Percentiles rank a stretch among this genome's conserved stretches.
Evolutionary conservation across 23 tunicate species (phyloP).

Genomic region (Trididemnum clinides): DNA sequence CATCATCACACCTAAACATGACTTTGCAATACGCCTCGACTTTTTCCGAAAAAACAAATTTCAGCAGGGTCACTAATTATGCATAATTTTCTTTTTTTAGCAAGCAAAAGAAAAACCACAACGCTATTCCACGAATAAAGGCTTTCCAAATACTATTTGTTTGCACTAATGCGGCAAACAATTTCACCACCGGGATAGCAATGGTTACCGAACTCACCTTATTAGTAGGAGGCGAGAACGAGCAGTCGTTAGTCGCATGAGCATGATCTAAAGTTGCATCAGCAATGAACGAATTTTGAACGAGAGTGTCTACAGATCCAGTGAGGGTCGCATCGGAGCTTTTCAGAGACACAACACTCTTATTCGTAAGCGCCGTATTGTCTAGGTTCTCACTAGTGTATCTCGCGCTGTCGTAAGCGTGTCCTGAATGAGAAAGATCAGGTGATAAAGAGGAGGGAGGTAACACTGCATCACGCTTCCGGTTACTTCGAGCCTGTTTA

Average conservation of each 20-base stretch:
- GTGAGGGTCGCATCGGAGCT: constrained; percentile 77
- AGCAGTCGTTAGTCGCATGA: not conserved
- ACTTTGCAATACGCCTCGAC: too few relatives aligned
- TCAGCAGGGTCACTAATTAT: too few relatives aligned
- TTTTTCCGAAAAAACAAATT: too few relatives aligned
- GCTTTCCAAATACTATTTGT: too few relatives aligned
- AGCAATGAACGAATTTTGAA: constrained; percentile 35
- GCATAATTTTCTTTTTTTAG: too few relatives aligned
- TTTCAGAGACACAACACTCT: constrained; percentile 31
- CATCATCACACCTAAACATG: too few relatives aligned
- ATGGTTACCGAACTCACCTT: too few relatives aligned
- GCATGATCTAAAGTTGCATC: not conserved
- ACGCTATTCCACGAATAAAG: too few relatives aligned
- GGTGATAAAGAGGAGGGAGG: constrained; percentile 65
- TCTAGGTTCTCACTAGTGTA: not conserved
- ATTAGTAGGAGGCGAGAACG: not conserved
- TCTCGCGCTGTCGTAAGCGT: constrained; percentile 40
- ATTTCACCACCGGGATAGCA: too few relatives aligned
- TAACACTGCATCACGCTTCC: not conserved
- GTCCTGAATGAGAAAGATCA: constrained; percentile 38
- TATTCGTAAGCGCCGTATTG: not conserved
- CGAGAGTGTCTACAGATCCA: constrained; percentile 69
- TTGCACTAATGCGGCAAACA: too few relatives aligned
- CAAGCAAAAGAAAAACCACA: too few relatives aligned
- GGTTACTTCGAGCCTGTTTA: not conserved